Evolutionary conservation across 2,888 invertebrate genomes (phyloP), one percentile per base, ranked within the genome.

Genomic region (Sicus ferrugineus): DNA sequence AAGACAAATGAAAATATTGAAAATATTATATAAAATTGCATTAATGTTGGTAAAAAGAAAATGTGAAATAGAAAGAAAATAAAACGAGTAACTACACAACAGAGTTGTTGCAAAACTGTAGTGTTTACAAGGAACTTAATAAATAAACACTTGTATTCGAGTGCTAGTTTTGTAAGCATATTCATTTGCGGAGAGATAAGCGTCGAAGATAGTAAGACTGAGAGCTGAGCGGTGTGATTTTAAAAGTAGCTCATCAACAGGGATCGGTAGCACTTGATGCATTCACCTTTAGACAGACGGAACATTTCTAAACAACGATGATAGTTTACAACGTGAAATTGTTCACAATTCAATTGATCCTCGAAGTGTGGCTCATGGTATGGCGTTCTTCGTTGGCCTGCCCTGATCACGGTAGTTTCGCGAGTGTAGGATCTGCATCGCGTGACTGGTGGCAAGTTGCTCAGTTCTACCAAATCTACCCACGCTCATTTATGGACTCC

Each of bases 401-500:
- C 19, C 54, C 65, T 2, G 74, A 73, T 16, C 34, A 9, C 0
- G 73, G 72, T 9, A 69, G 67, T 21, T 62, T 46, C 3, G 42
- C 28, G 3, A 59, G 61, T 86, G 94, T 81, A 91, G 90, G 0
- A 92, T 95, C 83, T 96, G 96, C 21, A 87, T 31, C 23, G 62
- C 78, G 85, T 42, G 80, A 79, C 67, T 78, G 80, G 80, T 79
- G 78, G 78, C 71, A 80, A 71, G 76, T 76, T 5, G 79, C 76
- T 4, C 78, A 79, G 19, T 89, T 92, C 77, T 95, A 95, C 82
- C 92, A 94, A 81, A 89, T 93, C 42, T 91, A 92, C 78, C 90
- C 92, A 0, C 88, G 91, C 74, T 92, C 93, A 0, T 94, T 92
- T 85, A 88, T 88, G 81, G 95, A 95, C 81, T 89, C 90, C 23